Evolutionary conservation across 2,113 vertebrate genomes (phyloP), one percentile per base, ranked within the genome.

Genomic region (Scomber japonicus): DNA sequence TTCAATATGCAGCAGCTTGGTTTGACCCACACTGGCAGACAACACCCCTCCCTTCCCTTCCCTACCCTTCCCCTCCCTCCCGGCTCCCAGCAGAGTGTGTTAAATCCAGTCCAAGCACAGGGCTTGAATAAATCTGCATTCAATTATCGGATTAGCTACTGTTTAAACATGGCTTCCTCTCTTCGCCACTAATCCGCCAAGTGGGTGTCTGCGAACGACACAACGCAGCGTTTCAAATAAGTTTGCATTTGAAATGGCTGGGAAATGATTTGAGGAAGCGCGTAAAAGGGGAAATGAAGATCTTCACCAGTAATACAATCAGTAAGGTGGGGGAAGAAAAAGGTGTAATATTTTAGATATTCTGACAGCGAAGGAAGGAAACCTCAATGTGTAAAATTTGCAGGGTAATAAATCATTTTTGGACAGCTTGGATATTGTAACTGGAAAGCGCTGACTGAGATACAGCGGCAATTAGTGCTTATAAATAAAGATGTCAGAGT

Each of bases 111-210:
- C 91, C 90, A 88, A 90, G 86, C 88, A 67, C 68, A 10, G 82
- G 86, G 83, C 91, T 92, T 68, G 92, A 94, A 94, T 95, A 95
- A 95, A 95, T 95, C 94, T 95, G 92, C 93, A 95, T 95, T 93
- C 94, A 93, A 94, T 95, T 95, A 95, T 90, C 71, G 90, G 94
- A 95, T 95, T 94, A 95, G 81, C 76, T 79, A 78, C 90, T 94
- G 92, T 94, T 95, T 94, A 94, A 94, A 94, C 92, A 93, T 77
- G 87, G 80, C 84, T 92, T 93, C 81, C 83, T 85, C 89, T 90
- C 82, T 82, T 85, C 80, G 77, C 78, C 74, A 46, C 88, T 94
- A 94, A 94, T 94, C 94, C 84, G 80, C 88, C 81, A 81, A 92
- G 92, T 92, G 92, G 87, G 89, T 91, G 90, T 91, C 81, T 92